These are phyloP conservation scores for Hesperophylax magnus DNA, from an alignment of 1,140 invertebrate species.

Conservation along the genomic window DNA sequence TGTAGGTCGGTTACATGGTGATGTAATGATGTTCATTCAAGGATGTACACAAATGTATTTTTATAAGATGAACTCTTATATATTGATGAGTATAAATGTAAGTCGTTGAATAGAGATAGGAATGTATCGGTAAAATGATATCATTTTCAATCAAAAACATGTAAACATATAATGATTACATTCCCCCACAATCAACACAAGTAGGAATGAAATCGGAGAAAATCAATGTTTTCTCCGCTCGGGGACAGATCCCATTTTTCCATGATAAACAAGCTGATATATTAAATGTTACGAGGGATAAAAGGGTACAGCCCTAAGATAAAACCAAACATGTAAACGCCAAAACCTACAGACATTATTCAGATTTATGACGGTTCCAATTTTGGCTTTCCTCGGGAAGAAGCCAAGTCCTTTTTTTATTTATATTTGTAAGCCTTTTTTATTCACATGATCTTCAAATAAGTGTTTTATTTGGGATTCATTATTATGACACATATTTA, in stretches of 20 bases:
- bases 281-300: conserved; percentile 56
- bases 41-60: too few relatives aligned
- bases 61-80: too few relatives aligned
- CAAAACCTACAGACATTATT: conserved; percentile 53
- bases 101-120: too few relatives aligned
- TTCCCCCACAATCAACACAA: too few relatives aligned
- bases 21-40: too few relatives aligned
- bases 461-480: conserved; percentile 1
- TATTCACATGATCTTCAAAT: conserved; percentile 8
- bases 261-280: conserved; percentile 41
- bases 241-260: conserved; percentile 4
- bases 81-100: too few relatives aligned
- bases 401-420: conserved; percentile 13
- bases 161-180: too few relatives aligned
- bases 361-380: conserved; percentile 55
- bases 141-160: too few relatives aligned
- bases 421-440: conserved; percentile 15
- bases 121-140: too few relatives aligned
- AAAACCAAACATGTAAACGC: conserved; percentile 54
- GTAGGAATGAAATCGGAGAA: conserved; percentile 16
- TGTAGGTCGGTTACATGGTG: too few relatives aligned
- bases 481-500: too few relatives aligned
- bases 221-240: conserved; percentile 15
- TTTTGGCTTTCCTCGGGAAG: conserved; percentile 33
- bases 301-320: conserved; percentile 51